These are phyloP conservation scores for Pantherophis guttatus DNA, from an alignment of 2,113 vertebrate genomes.

Conservation along the genomic window DNA sequence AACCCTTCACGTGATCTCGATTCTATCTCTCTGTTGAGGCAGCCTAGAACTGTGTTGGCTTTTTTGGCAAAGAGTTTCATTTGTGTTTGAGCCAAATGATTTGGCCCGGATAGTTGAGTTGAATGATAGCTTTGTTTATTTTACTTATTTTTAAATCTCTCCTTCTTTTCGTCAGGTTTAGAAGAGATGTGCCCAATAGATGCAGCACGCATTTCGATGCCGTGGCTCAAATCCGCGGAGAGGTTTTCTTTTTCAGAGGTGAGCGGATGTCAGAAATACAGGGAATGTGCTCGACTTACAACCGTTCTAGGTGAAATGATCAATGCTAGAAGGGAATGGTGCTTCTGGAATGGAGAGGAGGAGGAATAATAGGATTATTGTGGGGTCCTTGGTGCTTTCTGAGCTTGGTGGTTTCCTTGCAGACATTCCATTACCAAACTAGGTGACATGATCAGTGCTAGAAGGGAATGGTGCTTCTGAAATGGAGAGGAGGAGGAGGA, in stretches of 20 bases:
- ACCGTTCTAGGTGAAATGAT: neutral
- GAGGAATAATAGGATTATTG: too few relatives aligned
- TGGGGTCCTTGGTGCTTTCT: too few relatives aligned
- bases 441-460: neutral
- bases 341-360: too few relatives aligned
- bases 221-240: slow-evolving; percentile 94
- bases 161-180: slow-evolving; percentile 67
- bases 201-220: slow-evolving; percentile 89
- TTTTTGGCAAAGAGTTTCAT: neutral
- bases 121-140: neutral
- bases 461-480: neutral
- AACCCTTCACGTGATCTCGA: too few relatives aligned
- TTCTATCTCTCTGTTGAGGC: too few relatives aligned
- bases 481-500: too few relatives aligned
- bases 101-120: neutral
- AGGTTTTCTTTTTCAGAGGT: slow-evolving; percentile 99
- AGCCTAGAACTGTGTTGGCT: too few relatives aligned
- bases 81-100: too few relatives aligned
- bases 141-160: neutral
- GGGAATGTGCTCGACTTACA: neutral
- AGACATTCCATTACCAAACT: too few relatives aligned
- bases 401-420: too few relatives aligned
- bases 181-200: slow-evolving; percentile 82
- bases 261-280: slow-evolving; percentile 8
- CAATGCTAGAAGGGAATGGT: neutral